Conservation (phyloP, 2,888 invertebrate species). For the Atherix ibis region DNA sequence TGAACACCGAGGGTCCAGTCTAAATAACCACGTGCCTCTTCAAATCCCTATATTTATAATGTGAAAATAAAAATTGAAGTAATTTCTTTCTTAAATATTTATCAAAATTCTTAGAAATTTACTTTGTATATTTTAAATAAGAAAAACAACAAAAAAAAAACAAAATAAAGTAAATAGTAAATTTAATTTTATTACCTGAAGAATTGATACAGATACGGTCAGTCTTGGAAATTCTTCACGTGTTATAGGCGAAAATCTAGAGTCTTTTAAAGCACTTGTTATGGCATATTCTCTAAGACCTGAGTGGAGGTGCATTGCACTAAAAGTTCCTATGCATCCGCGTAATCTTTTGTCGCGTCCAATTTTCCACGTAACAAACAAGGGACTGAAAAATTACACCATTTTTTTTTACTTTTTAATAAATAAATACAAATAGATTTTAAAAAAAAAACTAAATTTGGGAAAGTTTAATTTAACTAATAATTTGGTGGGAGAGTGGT, state of each 20-base stretch:
- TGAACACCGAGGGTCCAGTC: conserved; percentile 97
- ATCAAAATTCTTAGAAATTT: too few species aligned
- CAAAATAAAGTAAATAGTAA: too few species aligned
- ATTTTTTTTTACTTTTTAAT: too few species aligned
- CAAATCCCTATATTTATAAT: conserved; percentile 52
- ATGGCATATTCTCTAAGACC: conserved; percentile 93
- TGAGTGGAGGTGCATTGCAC: conserved; percentile 86
- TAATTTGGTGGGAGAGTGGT: too few species aligned
- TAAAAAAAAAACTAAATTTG: too few species aligned
- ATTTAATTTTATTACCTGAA: too few species aligned
- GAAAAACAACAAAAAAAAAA: too few species aligned
- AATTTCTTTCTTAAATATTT: too few species aligned
- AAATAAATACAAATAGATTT: too few species aligned
- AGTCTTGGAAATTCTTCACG: conserved; percentile 85
- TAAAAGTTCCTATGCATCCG: conserved; percentile 98
- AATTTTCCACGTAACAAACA: conserved; percentile 99
- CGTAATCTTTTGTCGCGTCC: conserved; percentile 88
- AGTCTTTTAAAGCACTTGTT: conserved; percentile 96
- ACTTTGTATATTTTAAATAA: background rate
- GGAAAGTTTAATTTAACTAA: too few species aligned
- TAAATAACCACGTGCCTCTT: conserved; percentile 84
- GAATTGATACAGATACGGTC: conserved; percentile 89
- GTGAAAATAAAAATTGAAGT: background rate
- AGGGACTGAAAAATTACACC: conserved; percentile 69
- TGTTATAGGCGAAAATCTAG: conserved; percentile 88